These are phyloP conservation scores for Laspeyria flexula DNA, from an alignment of 2,888 invertebrate species.

Conservation along the genomic window DNA sequence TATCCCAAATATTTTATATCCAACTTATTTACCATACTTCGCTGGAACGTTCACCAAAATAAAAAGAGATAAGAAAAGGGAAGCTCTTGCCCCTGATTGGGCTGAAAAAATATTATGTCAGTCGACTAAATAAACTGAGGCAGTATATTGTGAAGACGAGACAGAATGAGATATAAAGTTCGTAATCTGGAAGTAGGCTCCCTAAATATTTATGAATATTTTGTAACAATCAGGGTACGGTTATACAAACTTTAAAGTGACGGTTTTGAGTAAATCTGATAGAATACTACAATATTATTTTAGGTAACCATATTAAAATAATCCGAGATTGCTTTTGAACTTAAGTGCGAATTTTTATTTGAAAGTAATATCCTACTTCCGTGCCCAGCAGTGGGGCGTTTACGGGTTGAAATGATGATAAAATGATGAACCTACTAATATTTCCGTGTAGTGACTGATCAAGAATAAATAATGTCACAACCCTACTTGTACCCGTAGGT, in stretches of 20 bases:
- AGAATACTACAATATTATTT: background rate
- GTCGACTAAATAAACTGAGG: slow-evolving; percentile 37
- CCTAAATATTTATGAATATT: slow-evolving; percentile 43
- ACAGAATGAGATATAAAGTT: slow-evolving; percentile 36
- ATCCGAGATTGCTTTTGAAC: too few relatives aligned
- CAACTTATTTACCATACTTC: slow-evolving; percentile 4
- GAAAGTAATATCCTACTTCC: too few relatives aligned
- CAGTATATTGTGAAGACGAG: slow-evolving; percentile 40
- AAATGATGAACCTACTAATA: too few relatives aligned
- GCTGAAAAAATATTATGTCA: slow-evolving; percentile 39
- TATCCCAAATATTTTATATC: background rate
- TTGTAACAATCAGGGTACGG: slow-evolving; percentile 21
- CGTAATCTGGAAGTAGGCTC: slow-evolving; percentile 29
- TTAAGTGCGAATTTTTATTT: too few relatives aligned
- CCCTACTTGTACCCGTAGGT: too few relatives aligned
- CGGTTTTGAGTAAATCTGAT: slow-evolving; percentile 8
- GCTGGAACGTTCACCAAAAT: slow-evolving; percentile 8
- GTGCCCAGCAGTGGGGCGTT: too few relatives aligned
- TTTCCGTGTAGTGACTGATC: too few relatives aligned
- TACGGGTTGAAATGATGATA: too few relatives aligned
- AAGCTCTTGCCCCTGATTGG: slow-evolving; percentile 28
- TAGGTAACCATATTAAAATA: too few relatives aligned
- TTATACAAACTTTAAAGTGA: slow-evolving; percentile 21
- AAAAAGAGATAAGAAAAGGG: slow-evolving; percentile 6
- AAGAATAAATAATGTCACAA: too few relatives aligned